A percentile compares a stretch with the other conserved stretches of the same genome.
phyloP scores from a whole-genome alignment of 2,888 invertebrate species.

The Ferdinandea cuprea region DNA sequence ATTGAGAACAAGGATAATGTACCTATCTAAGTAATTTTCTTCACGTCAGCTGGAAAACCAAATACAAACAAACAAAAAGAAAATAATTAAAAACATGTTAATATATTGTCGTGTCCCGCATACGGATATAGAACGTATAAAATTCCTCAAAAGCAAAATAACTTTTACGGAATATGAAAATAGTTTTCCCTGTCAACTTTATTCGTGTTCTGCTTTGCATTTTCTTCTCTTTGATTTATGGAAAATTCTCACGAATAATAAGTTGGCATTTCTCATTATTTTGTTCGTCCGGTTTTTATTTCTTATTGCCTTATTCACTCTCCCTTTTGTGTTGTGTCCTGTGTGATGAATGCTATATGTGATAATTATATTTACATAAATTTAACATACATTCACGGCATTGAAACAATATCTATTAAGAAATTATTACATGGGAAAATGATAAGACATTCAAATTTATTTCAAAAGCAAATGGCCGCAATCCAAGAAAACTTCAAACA shows the following conservation, averaged over 20 bases:
- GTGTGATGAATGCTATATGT: constrained; percentile 21
- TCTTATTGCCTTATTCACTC: not conserved
- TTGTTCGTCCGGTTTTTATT: too few relatives aligned
- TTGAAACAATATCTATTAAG: constrained; percentile 35
- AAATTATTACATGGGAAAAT: constrained; percentile 26
- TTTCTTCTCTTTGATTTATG: constrained; percentile 65
- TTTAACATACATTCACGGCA: constrained; percentile 56
- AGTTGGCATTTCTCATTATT: constrained; percentile 49
- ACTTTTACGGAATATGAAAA: constrained; percentile 64
- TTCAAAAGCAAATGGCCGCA: too few relatives aligned
- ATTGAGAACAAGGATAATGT: constrained; percentile 51
- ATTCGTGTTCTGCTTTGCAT: constrained; percentile 69
- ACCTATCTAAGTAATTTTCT: constrained; percentile 61
- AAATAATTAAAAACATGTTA: constrained; percentile 71
- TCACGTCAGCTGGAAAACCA: constrained; percentile 58
- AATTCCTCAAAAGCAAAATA: constrained; percentile 62
- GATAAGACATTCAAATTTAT: not conserved
- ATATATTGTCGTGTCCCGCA: constrained; percentile 64
- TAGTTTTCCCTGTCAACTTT: constrained; percentile 72
- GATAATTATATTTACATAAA: constrained; percentile 61
- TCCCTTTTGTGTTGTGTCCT: not conserved
- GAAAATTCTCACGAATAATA: constrained; percentile 70
- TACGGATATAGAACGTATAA: constrained; percentile 44
- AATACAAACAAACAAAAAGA: constrained; percentile 39
- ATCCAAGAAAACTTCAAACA: not conserved